Percentiles rank a stretch among this genome's conserved stretches.
phyloP scores from a whole-genome alignment of 2,888 invertebrate species.

The Polyploca ridens region DNA sequence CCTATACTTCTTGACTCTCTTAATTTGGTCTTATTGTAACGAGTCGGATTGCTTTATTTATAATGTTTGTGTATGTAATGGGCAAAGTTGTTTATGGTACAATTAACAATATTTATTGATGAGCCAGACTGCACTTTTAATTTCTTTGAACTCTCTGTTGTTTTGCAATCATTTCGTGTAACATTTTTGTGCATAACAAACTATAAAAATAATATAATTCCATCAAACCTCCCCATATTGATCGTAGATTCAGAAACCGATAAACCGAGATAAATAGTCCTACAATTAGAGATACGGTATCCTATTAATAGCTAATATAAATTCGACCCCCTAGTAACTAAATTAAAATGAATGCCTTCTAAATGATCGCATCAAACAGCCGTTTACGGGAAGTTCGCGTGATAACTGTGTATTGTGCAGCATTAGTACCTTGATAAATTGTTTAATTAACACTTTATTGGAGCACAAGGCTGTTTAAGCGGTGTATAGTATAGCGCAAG shows the following conservation, averaged over 20 bases:
- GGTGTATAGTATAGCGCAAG: constrained; percentile 18
- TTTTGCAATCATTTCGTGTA: not conserved
- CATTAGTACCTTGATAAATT: constrained; percentile 26
- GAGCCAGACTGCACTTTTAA: too few relatives aligned
- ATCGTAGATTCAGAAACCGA: not conserved
- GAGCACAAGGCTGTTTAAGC: constrained; percentile 47
- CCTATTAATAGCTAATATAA: not conserved
- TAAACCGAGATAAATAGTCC: not conserved
- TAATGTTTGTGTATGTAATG: too few relatives aligned
- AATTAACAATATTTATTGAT: too few relatives aligned
- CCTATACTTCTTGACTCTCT: too few relatives aligned
- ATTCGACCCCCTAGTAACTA: constrained; percentile 3
- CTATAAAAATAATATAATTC: not conserved
- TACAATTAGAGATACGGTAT: not conserved
- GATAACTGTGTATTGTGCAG: constrained; percentile 26
- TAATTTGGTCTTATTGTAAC: too few relatives aligned
- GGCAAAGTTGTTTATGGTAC: too few relatives aligned
- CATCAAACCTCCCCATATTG: not conserved
- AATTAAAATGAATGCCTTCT: constrained; percentile 23
- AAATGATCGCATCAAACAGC: constrained; percentile 8
- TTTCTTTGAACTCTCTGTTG: not conserved
- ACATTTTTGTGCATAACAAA: too few relatives aligned
- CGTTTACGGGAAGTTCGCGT: constrained; percentile 16
- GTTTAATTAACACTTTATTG: constrained; percentile 55
- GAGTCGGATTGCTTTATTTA: too few relatives aligned